A percentile compares a stretch with the other conserved stretches of the same genome.
Conservation (phyloP, 2,113 vertebrate genomes). For the Scophthalmus maximus region DNA sequence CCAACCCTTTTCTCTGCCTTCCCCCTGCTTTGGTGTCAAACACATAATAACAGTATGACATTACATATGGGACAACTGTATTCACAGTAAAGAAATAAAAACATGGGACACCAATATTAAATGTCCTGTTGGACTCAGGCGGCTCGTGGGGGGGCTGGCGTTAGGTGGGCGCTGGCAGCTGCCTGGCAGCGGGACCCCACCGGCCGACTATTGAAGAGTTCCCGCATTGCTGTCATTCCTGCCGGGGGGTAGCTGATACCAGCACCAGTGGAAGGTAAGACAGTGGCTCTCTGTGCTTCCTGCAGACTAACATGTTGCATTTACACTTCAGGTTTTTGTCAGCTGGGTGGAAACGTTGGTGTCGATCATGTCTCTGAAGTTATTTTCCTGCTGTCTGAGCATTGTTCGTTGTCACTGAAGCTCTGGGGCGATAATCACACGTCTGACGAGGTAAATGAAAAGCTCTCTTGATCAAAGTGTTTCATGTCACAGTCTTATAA, state of each 20-base stretch:
- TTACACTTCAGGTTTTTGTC: conserved; percentile 35
- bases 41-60: background rate
- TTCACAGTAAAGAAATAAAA: conserved; percentile 28
- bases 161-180: conserved; percentile 67
- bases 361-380: conserved; percentile 7
- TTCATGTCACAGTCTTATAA: conserved; percentile 3
- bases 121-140: conserved; percentile 59
- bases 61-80: conserved; percentile 42
- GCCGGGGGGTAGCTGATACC: conserved; percentile 72
- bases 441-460: conserved; percentile 64
- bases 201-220: conserved; percentile 69
- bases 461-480: background rate
- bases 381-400: conserved; percentile 6
- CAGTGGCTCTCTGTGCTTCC: conserved; percentile 61
- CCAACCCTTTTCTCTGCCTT: background rate
- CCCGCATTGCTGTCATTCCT: conserved; percentile 81
- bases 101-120: conserved; percentile 49
- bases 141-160: conserved; percentile 45
- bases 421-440: background rate
- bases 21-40: background rate
- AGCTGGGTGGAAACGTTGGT: background rate
- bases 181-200: conserved; percentile 65
- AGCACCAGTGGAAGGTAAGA: conserved; percentile 64
- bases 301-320: conserved; percentile 19
- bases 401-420: conserved; percentile 27